Conservation (phyloP, 2,888 invertebrate genomes). For the Limnephilus lunatus region DNA sequence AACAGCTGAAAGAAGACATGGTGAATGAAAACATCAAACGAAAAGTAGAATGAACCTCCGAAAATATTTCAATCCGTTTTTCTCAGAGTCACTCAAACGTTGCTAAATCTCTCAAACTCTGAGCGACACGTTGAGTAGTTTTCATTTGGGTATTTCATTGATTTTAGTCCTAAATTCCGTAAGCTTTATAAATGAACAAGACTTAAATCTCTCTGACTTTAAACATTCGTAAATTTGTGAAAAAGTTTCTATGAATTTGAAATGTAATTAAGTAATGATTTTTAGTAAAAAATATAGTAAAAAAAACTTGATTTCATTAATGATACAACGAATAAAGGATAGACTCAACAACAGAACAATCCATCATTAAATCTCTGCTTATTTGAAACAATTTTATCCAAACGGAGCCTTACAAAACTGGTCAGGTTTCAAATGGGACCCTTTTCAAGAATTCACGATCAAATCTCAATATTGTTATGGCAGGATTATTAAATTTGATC, state of each 20-base stretch:
- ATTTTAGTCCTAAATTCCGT: background rate
- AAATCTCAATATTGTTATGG: background rate
- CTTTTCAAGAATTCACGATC: background rate
- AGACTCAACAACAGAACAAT: background rate
- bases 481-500: background rate
- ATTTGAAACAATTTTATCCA: background rate
- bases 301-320: background rate
- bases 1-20: background rate
- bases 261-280: background rate
- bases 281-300: background rate
- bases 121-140: background rate
- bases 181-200: background rate
- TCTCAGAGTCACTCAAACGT: background rate
- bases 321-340: background rate
- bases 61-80: background rate
- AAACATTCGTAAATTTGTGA: background rate
- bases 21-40: background rate
- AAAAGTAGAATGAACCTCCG: background rate
- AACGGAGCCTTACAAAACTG: background rate
- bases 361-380: background rate
- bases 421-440: background rate
- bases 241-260: background rate
- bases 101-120: background rate
- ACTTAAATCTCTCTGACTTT: background rate
- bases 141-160: background rate